Base-by-base conservation (phyloP, 2,888 invertebrate genomes). In the Gibbula magus region DNA sequence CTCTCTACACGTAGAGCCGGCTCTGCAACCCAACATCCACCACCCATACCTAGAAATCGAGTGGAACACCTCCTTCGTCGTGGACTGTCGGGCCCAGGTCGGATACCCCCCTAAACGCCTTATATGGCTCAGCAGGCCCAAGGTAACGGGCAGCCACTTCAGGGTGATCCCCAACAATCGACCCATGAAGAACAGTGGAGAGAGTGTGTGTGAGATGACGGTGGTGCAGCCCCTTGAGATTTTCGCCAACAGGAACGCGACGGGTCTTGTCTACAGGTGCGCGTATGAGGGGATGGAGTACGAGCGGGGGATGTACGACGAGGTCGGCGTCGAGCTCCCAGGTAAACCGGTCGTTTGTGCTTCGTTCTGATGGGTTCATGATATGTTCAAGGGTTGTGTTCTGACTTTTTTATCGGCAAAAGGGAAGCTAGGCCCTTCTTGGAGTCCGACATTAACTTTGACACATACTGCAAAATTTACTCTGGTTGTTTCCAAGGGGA, bases 281-380 rank as follows among this genome's bases (percentile, higher is more conserved):
- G 53, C 75, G 16, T 53, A 20, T 54, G 75, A 75, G 32, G 75
- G 75, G n/a, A 25, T 54, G 16, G 32, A 75, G 32, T 20, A 53
- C 54, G 32, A 8, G 32, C 16, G 20, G 8, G 29, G 54, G 18
- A 10, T 53, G 53, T 75, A 32, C 25, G 75, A 75, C n/a, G 75
- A 75, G 25, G 75, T 75, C 32, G 54, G 53, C 20, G 75, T 75
- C 3, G 25, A 22, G 18, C 54, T 75, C 53, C 75, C 75, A 75
- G 53, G 75, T 75, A 32, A 20, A 32, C 13, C 10, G 25, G 4
- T 18, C 56, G 4, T 1, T 56, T 7, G n/a, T 56, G n/a, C 20
- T 25, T 56, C 10, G 7, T 5, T 35, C 4, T 35, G 3, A 35
- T 35, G 3, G 35, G 7, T 35, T 35, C 7, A 5, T 35, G 35